Base-by-base conservation (phyloP, 2,113 vertebrate species). In the Microcebus tavaratra region DNA sequence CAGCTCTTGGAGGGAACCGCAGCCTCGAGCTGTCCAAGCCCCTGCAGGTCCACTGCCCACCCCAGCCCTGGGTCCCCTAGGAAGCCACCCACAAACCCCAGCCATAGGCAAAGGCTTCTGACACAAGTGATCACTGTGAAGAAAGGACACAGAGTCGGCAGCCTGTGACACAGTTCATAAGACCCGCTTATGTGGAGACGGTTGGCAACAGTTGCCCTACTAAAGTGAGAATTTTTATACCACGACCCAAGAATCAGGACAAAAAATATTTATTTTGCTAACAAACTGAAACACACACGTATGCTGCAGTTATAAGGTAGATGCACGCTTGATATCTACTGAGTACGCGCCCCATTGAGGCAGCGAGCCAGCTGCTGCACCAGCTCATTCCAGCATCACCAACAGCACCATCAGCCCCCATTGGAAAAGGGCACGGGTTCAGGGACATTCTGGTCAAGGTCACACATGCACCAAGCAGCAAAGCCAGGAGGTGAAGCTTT, bases 81-180 rank as follows among this genome's bases (percentile, higher is more conserved):
- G 55, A 67, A 23, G 63, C 17, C 0, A 0, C 65, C 42, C 21
- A 15, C 7, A 48, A 8, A 39, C 10, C 89, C 67, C 2, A 18
- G 23, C 12, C 15, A 4, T 36, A 48, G n/a, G 11, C 0, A 25
- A 42, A 27, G 45, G 31, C 50, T 67, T 27, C 6, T 1, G 57
- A 85, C 11, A 11, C 0, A 0, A 15, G 7, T 1, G 1, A 15
- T 13, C 1, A 4, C 15, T 45, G 0, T 18, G 72, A 10, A 12
- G 36, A 15, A 75, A 63, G 39, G 3, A 5, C 42, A 13, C 5
- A 18, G 29, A 23, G 36, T 29, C 12, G 0, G 70, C 17, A 3
- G 75, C 72, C 61, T 2, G 27, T 21, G 6, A 15, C 42, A 25
- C 5, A 1, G 18, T 18, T 4, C 21, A 2, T 0, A 1, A 29